phyloP scores from a whole-genome alignment of 1,140 invertebrate species.

The Caenorhabditis briggsae region DNA sequence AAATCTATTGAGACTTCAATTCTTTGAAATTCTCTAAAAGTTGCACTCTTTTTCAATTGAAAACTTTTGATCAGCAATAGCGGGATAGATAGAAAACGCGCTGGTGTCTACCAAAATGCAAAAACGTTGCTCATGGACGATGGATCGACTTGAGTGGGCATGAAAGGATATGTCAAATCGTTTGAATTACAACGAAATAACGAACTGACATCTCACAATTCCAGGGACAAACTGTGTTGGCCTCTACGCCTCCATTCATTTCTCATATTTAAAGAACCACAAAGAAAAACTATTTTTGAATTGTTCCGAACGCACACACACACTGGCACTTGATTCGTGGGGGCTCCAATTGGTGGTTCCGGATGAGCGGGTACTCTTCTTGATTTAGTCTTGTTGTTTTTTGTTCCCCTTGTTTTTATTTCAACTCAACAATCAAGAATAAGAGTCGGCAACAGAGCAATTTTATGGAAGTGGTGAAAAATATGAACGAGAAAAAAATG shows the following conservation, averaged over 20 bases:
- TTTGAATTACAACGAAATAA: conserved; percentile 50
- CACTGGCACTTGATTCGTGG: background rate
- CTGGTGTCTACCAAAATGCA: conserved; percentile 23
- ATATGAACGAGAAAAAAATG: background rate
- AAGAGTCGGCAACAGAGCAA: background rate
- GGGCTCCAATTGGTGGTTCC: conserved; percentile 17
- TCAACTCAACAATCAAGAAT: conserved; percentile 39
- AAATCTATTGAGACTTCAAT: background rate
- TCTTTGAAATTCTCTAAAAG: background rate
- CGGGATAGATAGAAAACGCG: background rate
- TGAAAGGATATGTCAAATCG: conserved; percentile 46
- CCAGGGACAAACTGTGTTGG: background rate
- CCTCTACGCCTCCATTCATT: conserved; percentile 2
- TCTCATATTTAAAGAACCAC: background rate
- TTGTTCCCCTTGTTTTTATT: background rate
- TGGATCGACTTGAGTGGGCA: conserved; percentile 29
- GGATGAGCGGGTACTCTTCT: background rate
- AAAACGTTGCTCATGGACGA: conserved; percentile 43
- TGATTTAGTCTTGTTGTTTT: conserved; percentile 8
- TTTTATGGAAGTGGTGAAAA: background rate
- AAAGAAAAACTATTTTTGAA: conserved; percentile 5
- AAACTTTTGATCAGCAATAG: conserved; percentile 51
- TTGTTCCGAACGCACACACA: background rate
- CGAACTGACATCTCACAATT: conserved; percentile 40
- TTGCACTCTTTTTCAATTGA: conserved; percentile 38